Conservation (phyloP, 2,888 invertebrate species). For the Aphidoletes aphidimyza region DNA sequence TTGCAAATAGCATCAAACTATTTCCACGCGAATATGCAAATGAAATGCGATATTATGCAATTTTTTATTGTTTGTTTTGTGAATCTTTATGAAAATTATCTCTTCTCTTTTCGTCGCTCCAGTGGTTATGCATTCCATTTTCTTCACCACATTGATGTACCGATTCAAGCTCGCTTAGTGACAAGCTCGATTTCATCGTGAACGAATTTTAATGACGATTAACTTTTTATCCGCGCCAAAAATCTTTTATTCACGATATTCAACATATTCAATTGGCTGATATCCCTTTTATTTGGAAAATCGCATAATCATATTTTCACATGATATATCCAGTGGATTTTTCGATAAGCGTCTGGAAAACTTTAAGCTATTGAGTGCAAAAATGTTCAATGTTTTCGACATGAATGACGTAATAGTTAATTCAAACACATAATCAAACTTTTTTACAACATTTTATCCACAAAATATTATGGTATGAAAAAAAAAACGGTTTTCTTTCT, state of each 20-base stretch:
- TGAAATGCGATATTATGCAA: background rate
- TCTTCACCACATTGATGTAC: too few relatives aligned
- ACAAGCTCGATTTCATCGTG: too few relatives aligned
- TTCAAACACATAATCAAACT: constrained; percentile 41
- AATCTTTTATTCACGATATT: constrained; percentile 7
- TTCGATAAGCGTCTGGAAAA: too few relatives aligned
- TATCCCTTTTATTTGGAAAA: background rate
- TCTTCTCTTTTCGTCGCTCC: background rate
- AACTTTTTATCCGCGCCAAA: background rate
- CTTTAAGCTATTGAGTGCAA: too few relatives aligned
- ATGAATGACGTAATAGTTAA: background rate
- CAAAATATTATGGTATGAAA: background rate
- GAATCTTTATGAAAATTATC: background rate
- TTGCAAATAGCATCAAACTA: constrained; percentile 19
- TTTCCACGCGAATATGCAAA: background rate
- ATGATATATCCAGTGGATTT: background rate
- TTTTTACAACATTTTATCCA: background rate
- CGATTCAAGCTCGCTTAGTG: too few relatives aligned
- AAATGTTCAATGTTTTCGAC: too few relatives aligned
- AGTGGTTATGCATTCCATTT: background rate
- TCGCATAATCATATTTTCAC: background rate
- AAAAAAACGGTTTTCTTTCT: too few relatives aligned
- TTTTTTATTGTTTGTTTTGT: background rate
- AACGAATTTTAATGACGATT: constrained; percentile 9
- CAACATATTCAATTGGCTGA: background rate